These are phyloP conservation scores for Rousettus madagascariensis DNA, from an alignment of 2,797 vertebrate genomes.

Conservation along the genomic window DNA sequence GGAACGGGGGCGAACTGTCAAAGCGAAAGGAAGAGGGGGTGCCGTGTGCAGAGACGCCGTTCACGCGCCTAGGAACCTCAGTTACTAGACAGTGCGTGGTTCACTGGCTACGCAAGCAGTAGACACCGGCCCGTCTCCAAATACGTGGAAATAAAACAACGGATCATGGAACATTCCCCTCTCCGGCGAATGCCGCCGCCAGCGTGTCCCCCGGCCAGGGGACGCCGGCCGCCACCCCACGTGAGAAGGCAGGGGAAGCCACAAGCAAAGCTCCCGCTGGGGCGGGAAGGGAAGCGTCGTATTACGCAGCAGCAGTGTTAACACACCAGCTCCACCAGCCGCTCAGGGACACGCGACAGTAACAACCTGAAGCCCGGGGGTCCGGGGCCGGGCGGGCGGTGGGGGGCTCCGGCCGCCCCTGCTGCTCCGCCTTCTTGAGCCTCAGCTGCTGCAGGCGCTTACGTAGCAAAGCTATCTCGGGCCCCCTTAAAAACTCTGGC, in stretches of 20 bases:
- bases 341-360: constrained; percentile 80
- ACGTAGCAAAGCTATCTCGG: constrained; percentile 98
- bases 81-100: constrained; percentile 33
- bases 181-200: neutral
- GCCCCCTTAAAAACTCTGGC: constrained; percentile 92
- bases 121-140: neutral
- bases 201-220: neutral
- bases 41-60: neutral
- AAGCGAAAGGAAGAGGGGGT: neutral
- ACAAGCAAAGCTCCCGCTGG: constrained; percentile 71
- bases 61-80: neutral
- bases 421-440: constrained; percentile 95
- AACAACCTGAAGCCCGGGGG: constrained; percentile 90
- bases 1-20: constrained; percentile 23
- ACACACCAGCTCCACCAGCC: constrained; percentile 74
- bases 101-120: neutral
- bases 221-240: constrained; percentile 72
- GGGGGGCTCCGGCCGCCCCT: constrained; percentile 89
- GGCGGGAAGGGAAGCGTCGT: constrained; percentile 75
- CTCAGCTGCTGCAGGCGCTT: constrained; percentile 96
- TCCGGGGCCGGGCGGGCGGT: constrained; percentile 85
- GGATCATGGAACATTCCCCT: neutral
- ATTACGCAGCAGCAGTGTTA: constrained; percentile 81
- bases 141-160: neutral
- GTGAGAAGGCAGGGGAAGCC: constrained; percentile 74